These are phyloP conservation scores for Tinea trinotella DNA, from an alignment of 2,888 invertebrate species.

Conservation along the genomic window DNA sequence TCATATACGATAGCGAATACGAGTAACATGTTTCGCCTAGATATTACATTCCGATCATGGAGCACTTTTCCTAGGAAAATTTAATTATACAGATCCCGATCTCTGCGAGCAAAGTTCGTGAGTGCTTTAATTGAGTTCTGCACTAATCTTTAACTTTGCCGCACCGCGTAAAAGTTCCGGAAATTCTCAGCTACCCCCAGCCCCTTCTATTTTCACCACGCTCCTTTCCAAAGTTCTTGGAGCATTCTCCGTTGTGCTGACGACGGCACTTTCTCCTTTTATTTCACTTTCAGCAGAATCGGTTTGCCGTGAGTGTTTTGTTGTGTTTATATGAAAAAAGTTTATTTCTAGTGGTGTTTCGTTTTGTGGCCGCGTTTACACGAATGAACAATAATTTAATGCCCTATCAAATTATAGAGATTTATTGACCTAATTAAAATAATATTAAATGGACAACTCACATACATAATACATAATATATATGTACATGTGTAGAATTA, in stretches of 20 bases:
- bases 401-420: no score
- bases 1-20: background rate
- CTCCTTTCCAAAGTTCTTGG: slow-evolving; percentile 2
- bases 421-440: no score
- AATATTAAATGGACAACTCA: no score
- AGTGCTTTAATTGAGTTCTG: slow-evolving; percentile 58
- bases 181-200: slow-evolving; percentile 4
- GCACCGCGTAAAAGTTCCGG: slow-evolving; percentile 17
- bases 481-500: no score
- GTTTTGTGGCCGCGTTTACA: background rate
- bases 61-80: slow-evolving; percentile 52
- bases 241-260: slow-evolving; percentile 14
- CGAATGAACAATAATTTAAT: no score
- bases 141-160: slow-evolving; percentile 51
- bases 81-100: slow-evolving; percentile 61
- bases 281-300: slow-evolving; percentile 10
- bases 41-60: slow-evolving; percentile 45
- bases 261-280: slow-evolving; percentile 10
- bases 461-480: no score
- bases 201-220: background rate
- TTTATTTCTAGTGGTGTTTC: background rate
- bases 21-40: background rate
- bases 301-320: background rate
- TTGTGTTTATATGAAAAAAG: slow-evolving; percentile 12
- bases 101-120: slow-evolving; percentile 39